Conservation (phyloP, 2,113 vertebrate species). For the Blennius ocellaris region DNA sequence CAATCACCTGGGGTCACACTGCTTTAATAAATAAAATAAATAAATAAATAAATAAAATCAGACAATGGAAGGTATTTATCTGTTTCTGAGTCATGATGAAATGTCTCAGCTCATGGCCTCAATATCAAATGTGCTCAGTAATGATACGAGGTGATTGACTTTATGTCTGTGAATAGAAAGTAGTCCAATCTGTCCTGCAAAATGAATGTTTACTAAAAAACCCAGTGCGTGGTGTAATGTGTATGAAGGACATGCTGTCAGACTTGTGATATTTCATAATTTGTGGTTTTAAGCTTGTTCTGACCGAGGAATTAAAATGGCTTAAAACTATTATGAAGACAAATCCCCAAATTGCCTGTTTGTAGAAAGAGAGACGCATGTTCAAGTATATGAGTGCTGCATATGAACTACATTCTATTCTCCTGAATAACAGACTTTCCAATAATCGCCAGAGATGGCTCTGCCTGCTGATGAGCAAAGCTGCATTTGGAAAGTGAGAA, state of each 20-base stretch:
- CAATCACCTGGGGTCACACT: background rate
- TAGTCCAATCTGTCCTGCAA: background rate
- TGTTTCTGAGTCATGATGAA: no score
- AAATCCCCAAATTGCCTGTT: background rate
- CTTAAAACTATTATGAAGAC: slow-evolving; percentile 2
- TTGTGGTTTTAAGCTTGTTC: slow-evolving; percentile 15
- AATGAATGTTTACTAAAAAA: slow-evolving; percentile 1
- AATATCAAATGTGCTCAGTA: background rate
- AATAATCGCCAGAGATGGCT: slow-evolving; percentile 50
- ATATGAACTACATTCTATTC: slow-evolving; percentile 42
- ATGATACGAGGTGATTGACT: background rate
- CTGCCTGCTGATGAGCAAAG: slow-evolving; percentile 57
- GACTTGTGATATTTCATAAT: background rate
- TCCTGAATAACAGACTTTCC: slow-evolving; percentile 43
- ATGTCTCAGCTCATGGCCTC: background rate
- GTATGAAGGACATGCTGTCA: background rate
- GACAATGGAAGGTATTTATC: no score
- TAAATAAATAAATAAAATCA: no score
- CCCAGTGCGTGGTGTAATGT: background rate
- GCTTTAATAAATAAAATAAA: no score
- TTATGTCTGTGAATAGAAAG: background rate
- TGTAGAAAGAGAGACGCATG: background rate
- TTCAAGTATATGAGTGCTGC: slow-evolving; percentile 20
- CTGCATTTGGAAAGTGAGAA: slow-evolving; percentile 47
- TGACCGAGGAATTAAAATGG: slow-evolving; percentile 9